Evolutionary conservation across 1,140 invertebrate species (phyloP).

Genomic region (Prorops nasuta): DNA sequence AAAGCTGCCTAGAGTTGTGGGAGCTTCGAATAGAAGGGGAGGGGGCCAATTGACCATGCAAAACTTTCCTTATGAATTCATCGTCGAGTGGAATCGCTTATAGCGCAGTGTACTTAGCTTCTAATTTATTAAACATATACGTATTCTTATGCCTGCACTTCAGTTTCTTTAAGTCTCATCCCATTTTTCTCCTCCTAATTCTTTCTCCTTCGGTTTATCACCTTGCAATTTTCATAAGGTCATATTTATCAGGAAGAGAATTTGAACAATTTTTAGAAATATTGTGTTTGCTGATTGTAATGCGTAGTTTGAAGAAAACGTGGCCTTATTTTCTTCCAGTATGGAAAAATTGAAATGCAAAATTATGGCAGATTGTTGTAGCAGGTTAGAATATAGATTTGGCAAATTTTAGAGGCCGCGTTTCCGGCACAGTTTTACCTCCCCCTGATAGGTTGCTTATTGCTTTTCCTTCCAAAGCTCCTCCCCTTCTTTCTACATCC

Average conservation of each 20-base stretch:
- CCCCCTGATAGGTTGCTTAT: too few relatives aligned
- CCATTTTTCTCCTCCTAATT: neutral
- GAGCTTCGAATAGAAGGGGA: slow-evolving; percentile 11
- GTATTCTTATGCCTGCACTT: slow-evolving; percentile 10
- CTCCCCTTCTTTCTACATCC: too few relatives aligned
- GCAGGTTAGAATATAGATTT: too few relatives aligned
- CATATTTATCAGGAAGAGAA: neutral
- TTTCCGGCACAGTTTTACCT: too few relatives aligned
- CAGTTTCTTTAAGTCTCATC: slow-evolving; percentile 16
- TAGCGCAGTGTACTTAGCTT: slow-evolving; percentile 48
- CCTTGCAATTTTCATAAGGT: neutral
- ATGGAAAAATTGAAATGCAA: too few relatives aligned
- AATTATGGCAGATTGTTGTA: too few relatives aligned
- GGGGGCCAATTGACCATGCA: slow-evolving; percentile 4
- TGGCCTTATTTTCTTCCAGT: too few relatives aligned
- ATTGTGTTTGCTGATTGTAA: neutral
- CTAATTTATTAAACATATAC: slow-evolving; percentile 39
- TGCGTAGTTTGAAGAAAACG: too few relatives aligned
- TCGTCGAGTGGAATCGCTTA: slow-evolving; percentile 43
- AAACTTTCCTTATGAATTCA: slow-evolving; percentile 46
- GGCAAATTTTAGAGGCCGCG: too few relatives aligned
- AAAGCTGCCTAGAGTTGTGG: slow-evolving; percentile 14
- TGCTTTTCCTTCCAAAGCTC: too few relatives aligned
- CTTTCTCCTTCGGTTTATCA: neutral
- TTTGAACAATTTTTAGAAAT: neutral